A percentile compares a stretch with the other conserved stretches of the same genome.
Evolutionary conservation across 1,140 invertebrate species (phyloP).

Genomic region (Bombus superbus): DNA sequence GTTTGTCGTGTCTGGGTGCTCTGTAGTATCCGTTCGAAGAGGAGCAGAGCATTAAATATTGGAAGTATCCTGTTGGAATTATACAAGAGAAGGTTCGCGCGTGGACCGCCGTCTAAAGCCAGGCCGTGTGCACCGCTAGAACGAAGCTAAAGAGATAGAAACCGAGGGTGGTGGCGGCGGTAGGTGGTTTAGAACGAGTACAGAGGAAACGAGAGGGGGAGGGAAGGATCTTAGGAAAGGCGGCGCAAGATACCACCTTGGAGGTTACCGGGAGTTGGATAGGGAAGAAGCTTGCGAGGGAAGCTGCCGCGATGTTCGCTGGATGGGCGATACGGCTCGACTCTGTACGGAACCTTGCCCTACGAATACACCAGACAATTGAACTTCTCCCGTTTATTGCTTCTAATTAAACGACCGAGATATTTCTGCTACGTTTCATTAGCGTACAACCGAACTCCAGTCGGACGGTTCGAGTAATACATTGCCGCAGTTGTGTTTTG

Average conservation of each 20-base stretch:
- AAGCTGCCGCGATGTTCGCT: conserved; percentile 60
- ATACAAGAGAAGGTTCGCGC: conserved; percentile 64
- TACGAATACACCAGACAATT: conserved; percentile 78
- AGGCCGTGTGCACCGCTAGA: conserved; percentile 27
- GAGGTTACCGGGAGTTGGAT: conserved; percentile 32
- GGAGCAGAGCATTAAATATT: conserved; percentile 74
- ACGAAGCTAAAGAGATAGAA: conserved; percentile 26
- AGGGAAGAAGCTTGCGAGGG: conserved; percentile 52
- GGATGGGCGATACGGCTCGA: conserved; percentile 71
- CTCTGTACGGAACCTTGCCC: conserved; percentile 54
- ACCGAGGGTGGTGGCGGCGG: background rate
- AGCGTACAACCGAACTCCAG: conserved; percentile 73
- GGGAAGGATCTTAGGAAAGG: conserved; percentile 44
- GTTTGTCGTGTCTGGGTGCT: conserved; percentile 26
- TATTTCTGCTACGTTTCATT: conserved; percentile 82
- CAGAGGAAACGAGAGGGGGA: background rate
- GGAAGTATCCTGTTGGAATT: conserved; percentile 70
- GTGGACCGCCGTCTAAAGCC: conserved; percentile 55
- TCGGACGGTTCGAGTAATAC: conserved; percentile 62
- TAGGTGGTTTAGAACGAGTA: conserved; percentile 24
- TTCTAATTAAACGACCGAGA: conserved; percentile 82
- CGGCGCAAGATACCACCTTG: conserved; percentile 48
- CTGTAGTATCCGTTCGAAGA: conserved; percentile 7
- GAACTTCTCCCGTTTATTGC: conserved; percentile 82
- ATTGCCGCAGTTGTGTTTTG: conserved; percentile 1